Conservation (phyloP, 2,888 invertebrate species). For the Lucinisca nassula region DNA sequence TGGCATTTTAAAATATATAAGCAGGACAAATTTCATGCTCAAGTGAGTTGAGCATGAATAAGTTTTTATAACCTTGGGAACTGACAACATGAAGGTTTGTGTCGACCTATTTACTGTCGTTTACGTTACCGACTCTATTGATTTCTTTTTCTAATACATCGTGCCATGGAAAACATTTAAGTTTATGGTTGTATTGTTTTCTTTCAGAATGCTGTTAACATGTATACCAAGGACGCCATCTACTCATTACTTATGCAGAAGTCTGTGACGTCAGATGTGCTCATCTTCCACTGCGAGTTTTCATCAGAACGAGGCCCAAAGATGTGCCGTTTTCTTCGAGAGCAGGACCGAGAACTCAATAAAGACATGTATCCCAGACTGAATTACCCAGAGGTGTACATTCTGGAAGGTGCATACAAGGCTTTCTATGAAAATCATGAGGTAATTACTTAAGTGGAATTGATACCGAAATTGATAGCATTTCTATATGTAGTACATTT, state of each 20-base stretch:
- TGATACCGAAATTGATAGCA: too few species aligned
- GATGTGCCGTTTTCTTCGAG: conserved; percentile 92
- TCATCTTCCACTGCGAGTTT: conserved; percentile 70
- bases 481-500: too few species aligned
- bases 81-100: too few species aligned
- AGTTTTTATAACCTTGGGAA: too few species aligned
- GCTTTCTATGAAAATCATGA: conserved; percentile 91
- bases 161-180: too few species aligned
- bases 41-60: too few species aligned
- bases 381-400: conserved; percentile 96
- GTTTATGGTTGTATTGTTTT: too few species aligned
- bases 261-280: conserved; percentile 42
- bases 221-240: conserved; percentile 61
- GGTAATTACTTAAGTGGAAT: conserved; percentile 73
- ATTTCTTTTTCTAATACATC: too few species aligned
- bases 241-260: conserved; percentile 33
- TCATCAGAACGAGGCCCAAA: conserved; percentile 68
- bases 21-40: too few species aligned
- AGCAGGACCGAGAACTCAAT: conserved; percentile 94
- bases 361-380: conserved; percentile 94
- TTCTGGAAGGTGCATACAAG: conserved; percentile 96
- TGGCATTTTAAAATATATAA: too few species aligned
- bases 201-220: conserved; percentile 49
- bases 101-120: too few species aligned
- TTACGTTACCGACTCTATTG: too few species aligned